Evolutionary conservation across 2,888 invertebrate genomes (phyloP).

Genomic region (Leptura quadrifasciata): DNA sequence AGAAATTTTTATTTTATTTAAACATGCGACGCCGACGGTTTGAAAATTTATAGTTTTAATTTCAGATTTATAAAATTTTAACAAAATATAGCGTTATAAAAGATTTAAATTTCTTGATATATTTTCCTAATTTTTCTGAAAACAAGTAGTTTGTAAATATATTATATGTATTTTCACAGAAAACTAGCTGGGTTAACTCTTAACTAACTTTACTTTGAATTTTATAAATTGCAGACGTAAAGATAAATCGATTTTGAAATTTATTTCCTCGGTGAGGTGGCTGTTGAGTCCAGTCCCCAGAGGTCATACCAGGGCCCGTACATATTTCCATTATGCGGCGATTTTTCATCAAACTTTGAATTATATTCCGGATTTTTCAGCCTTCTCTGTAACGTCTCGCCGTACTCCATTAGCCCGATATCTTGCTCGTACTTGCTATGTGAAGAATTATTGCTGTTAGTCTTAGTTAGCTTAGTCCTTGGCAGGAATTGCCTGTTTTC

Average conservation of each 20-base stretch:
- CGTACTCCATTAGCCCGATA: slow-evolving; percentile 71
- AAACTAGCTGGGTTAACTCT: too few relatives aligned
- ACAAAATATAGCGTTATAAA: too few relatives aligned
- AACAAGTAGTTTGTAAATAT: too few relatives aligned
- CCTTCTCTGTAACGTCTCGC: slow-evolving; percentile 73
- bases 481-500: slow-evolving; percentile 80
- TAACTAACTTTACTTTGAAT: too few relatives aligned
- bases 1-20: too few relatives aligned
- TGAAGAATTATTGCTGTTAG: slow-evolving; percentile 70
- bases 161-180: too few relatives aligned
- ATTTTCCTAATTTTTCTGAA: too few relatives aligned
- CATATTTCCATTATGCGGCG: slow-evolving; percentile 80
- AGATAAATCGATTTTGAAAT: slow-evolving; percentile 8
- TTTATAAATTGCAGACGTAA: background rate
- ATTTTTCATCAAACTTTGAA: slow-evolving; percentile 72
- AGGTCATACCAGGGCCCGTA: slow-evolving; percentile 94
- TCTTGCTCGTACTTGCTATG: slow-evolving; percentile 70
- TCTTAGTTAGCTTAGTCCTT: slow-evolving; percentile 82
- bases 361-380: slow-evolving; percentile 71
- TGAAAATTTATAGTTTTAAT: too few relatives aligned
- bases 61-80: too few relatives aligned
- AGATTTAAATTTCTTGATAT: too few relatives aligned
- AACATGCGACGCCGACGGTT: too few relatives aligned
- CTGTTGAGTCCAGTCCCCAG: slow-evolving; percentile 86
- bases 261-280: slow-evolving; percentile 67